Evolutionary conservation across 1,140 invertebrate genomes (phyloP), one percentile per base, ranked within the genome.

Genomic region (Carposina sasakii): DNA sequence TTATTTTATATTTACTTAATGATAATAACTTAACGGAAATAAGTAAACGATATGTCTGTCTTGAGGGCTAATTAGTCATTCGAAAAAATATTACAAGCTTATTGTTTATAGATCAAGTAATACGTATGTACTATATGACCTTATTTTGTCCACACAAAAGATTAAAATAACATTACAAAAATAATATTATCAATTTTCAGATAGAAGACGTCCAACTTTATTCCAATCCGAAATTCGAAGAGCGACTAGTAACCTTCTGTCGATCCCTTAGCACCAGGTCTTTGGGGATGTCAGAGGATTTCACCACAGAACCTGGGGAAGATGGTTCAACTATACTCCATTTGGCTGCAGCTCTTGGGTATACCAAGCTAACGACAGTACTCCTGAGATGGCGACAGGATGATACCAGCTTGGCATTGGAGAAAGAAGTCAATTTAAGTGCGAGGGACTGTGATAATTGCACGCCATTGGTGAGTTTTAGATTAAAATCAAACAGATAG

Each of bases 381-480:
- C 86, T 97, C 65, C 84, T 97, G 26, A 91, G 94, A 56, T 97
- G 95, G 95, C 89, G 93, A 53, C 88, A 93, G 9, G 94, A 96
- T 77, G 96, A 96, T 85, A 92, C 92, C 30, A 95, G 93, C 61
- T 87, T 92, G 60, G 88, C 96, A 36, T 83, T 98, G 30, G 94
- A 97, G 71, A 91, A 92, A 19, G 96, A 98, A 87, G 92, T 98
- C 3, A 95, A 98, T 87, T 93, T 96, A 56, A 87, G 96, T 16
- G 92, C 93, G 64, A 91, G 94, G 63, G 96, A 98, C 81, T 89
- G 91, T 56, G 91, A 94, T 59, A 95, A 95, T 23, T 93, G 91
- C 58, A 98, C 96, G 0, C 96, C 97, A 34, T 86, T 98, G 75
- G 94, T 96, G 39, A 67, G 56, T 60, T 23, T 12, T 3, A 13